Conservation (phyloP, 2,113 vertebrate genomes). For the Chaetodon auriga region DNA sequence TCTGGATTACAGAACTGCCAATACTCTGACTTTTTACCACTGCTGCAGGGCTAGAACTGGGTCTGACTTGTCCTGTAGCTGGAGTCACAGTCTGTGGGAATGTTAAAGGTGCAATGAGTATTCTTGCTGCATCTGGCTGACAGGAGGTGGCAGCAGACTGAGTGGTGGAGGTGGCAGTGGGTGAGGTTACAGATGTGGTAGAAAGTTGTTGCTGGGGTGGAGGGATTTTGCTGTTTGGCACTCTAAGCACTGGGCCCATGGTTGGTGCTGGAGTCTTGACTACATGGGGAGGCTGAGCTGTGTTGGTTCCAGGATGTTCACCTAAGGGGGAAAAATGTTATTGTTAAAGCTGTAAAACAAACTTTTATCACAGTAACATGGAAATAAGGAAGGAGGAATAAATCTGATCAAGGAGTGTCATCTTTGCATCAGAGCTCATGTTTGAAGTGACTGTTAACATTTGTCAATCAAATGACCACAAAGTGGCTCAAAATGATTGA, state of each 20-base stretch:
- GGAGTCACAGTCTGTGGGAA: not conserved
- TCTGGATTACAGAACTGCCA: not conserved
- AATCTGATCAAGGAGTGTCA: no score
- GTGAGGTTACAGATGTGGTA: not conserved
- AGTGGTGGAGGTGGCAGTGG: not conserved
- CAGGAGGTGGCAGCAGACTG: not conserved
- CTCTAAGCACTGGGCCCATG: accelerated
- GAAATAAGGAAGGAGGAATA: no score
- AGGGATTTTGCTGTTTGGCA: not conserved
- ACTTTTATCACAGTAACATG: no score
- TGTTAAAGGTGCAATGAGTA: accelerated
- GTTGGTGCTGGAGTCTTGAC: slow-evolving; percentile 19
- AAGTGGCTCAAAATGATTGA: no score
- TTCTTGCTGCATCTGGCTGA: accelerated
- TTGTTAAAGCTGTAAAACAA: no score
- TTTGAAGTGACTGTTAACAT: no score
- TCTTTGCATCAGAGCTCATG: no score
- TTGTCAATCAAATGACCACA: no score
- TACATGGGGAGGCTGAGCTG: not conserved
- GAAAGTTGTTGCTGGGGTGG: not conserved
- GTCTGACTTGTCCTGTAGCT: not conserved
- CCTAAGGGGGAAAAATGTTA: not conserved
- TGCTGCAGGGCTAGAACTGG: accelerated
- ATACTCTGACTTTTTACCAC: not conserved
- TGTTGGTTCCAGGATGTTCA: not conserved